Conservation (phyloP, 1,140 invertebrate genomes). For the Lysiphlebus fabarum region DNA sequence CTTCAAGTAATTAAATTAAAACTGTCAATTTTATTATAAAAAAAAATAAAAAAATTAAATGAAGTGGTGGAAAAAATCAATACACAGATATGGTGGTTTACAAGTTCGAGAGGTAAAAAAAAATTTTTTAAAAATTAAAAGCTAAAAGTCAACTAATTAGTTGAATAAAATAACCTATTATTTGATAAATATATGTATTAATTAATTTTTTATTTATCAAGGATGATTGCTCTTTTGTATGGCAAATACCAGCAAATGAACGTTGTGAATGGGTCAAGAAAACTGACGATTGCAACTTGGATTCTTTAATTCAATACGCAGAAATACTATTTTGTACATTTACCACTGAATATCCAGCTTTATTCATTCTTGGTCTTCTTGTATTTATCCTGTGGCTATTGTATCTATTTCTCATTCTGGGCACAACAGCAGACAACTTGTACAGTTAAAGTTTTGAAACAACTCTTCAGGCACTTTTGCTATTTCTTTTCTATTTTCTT, state of each 20-base stretch:
- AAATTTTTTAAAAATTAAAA: conserved; percentile 16
- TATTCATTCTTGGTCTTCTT: conserved; percentile 37
- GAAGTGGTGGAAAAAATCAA: conserved; percentile 6
- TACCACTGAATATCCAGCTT: conserved; percentile 26
- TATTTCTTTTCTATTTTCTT: conserved; percentile 1
- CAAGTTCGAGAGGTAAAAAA: conserved; percentile 36
- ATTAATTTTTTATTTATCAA: conserved; percentile 27
- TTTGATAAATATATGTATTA: conserved; percentile 11
- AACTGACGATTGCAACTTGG: conserved; percentile 37
- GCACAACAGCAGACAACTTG: conserved; percentile 65
- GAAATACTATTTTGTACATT: conserved; percentile 45
- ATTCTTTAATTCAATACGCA: conserved; percentile 42
- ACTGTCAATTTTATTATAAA: no score
- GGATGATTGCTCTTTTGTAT: conserved; percentile 50
- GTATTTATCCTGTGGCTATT: conserved; percentile 57
- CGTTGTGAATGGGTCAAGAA: conserved; percentile 44
- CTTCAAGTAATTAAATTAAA: no score
- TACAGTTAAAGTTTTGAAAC: conserved; percentile 33
- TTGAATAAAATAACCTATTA: not conserved
- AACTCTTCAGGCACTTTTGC: no score
- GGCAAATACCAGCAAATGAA: conserved; percentile 36
- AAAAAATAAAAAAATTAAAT: conserved; percentile 9
- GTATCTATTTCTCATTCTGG: conserved; percentile 63
- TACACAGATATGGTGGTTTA: conserved; percentile 29
- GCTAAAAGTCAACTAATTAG: not conserved